Evolutionary conservation across 2,888 invertebrate genomes (phyloP).

Genomic region (Slavum lentiscoides): DNA sequence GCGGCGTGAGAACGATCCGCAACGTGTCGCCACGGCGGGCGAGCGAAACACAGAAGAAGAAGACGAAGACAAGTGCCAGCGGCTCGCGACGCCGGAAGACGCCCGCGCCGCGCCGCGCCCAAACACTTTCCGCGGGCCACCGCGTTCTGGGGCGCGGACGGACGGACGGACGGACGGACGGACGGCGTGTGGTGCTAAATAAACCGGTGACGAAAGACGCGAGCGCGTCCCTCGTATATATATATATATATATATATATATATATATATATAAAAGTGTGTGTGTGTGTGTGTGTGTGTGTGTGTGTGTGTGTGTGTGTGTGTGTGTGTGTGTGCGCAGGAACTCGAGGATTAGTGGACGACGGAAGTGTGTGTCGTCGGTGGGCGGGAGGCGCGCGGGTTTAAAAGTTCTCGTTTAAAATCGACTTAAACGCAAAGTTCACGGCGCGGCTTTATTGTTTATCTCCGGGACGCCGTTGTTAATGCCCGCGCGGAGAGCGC

Average conservation of each 20-base stretch:
- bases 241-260: too few species aligned
- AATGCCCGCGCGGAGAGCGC: constrained; percentile 29
- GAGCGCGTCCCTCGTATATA: too few species aligned
- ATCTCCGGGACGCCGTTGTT: constrained; percentile 43
- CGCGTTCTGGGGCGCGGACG: not conserved
- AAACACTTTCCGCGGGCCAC: too few species aligned
- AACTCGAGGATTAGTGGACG: not conserved
- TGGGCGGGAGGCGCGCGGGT: not conserved
- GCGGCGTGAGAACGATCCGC: constrained; percentile 44
- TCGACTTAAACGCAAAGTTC: constrained; percentile 53
- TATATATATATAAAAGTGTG: too few species aligned
- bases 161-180: not conserved
- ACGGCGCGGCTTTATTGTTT: constrained; percentile 51
- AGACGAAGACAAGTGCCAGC: too few species aligned
- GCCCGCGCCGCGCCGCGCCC: too few species aligned
- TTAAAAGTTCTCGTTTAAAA: constrained; percentile 53
- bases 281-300: too few species aligned
- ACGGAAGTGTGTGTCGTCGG: not conserved
- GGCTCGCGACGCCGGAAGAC: too few species aligned
- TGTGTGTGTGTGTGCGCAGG: too few species aligned
- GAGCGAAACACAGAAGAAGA: not conserved
- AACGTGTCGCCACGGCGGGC: constrained; percentile 4
- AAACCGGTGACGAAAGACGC: too few species aligned
- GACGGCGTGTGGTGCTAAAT: too few species aligned
- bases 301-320: too few species aligned